Evolutionary conservation across 2,888 invertebrate species (phyloP).

Genomic region (Apodemia hepburni): DNA sequence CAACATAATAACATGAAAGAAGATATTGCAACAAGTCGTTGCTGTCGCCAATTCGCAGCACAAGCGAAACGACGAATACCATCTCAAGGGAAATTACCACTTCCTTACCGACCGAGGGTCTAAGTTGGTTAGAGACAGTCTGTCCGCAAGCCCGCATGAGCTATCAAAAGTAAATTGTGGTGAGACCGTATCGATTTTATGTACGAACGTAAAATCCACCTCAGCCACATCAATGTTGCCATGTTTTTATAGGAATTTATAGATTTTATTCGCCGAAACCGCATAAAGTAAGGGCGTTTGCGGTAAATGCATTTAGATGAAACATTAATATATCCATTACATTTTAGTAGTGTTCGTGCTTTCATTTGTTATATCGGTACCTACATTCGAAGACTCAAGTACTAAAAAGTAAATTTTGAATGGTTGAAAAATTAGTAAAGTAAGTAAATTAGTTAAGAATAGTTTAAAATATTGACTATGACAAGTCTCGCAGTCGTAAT

Average conservation of each 20-base stretch:
- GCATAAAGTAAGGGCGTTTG: conserved; percentile 12
- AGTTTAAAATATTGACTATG: neutral
- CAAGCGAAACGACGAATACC: conserved; percentile 30
- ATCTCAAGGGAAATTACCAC: conserved; percentile 42
- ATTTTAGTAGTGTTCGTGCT: neutral
- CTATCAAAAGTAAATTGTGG: conserved; percentile 39
- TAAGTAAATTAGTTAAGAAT: no score
- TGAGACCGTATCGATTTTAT: conserved; percentile 34
- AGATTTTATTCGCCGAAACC: conserved; percentile 23
- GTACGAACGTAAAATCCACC: conserved; percentile 30
- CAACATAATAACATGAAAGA: conserved; percentile 10
- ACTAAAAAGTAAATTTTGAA: neutral
- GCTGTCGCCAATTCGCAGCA: conserved; percentile 25
- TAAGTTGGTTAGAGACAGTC: conserved; percentile 31
- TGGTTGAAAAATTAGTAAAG: no score
- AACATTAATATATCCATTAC: conserved; percentile 6
- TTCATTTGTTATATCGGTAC: neutral
- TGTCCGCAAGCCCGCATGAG: conserved; percentile 25
- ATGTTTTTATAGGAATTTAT: conserved; percentile 24
- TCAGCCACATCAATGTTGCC: conserved; percentile 32
- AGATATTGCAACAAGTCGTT: conserved; percentile 22
- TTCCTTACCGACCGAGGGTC: conserved; percentile 34
- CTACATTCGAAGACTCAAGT: neutral
- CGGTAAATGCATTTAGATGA: conserved; percentile 8
- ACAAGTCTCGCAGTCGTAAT: neutral